phyloP scores from a whole-genome alignment of 2,797 vertebrate genomes.

The Sparus aurata region DNA sequence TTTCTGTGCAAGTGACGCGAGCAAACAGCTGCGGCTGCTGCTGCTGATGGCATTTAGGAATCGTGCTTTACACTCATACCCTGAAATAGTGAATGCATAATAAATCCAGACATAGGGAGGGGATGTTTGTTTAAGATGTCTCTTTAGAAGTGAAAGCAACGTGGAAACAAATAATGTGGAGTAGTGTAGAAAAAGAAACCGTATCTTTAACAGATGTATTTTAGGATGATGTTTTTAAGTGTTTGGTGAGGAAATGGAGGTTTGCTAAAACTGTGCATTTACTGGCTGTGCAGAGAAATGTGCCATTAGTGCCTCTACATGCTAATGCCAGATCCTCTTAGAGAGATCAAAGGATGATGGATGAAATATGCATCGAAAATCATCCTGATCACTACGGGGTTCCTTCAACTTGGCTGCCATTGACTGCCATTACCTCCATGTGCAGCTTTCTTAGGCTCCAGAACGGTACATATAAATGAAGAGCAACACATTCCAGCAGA shows the following conservation, averaged over 20 bases:
- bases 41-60: slow-evolving; percentile 45
- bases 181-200: not conserved
- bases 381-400: not conserved
- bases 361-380: slow-evolving; percentile 1
- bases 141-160: slow-evolving; percentile 16
- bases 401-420: not conserved
- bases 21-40: slow-evolving; percentile 28
- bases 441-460: not conserved
- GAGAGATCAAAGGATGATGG: not conserved
- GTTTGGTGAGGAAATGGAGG: not conserved
- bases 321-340: not conserved
- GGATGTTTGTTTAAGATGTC: slow-evolving; percentile 34
- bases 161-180: slow-evolving; percentile 3
- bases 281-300: not conserved
- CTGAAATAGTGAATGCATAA: slow-evolving; percentile 45
- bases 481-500: slow-evolving; percentile 36
- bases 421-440: not conserved
- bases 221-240: not conserved
- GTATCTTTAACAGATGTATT: not conserved
- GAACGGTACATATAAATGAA: slow-evolving; percentile 11
- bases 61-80: slow-evolving; percentile 22
- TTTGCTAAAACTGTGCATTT: not conserved
- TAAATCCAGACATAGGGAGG: slow-evolving; percentile 25
- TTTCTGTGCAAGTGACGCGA: slow-evolving; percentile 48
- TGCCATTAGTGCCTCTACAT: not conserved